Percentiles rank a stretch among this genome's conserved stretches.
Conservation (phyloP, 30 jellyfish, hydroid and myxozoan species). For the Turritopsis rubra region DNA sequence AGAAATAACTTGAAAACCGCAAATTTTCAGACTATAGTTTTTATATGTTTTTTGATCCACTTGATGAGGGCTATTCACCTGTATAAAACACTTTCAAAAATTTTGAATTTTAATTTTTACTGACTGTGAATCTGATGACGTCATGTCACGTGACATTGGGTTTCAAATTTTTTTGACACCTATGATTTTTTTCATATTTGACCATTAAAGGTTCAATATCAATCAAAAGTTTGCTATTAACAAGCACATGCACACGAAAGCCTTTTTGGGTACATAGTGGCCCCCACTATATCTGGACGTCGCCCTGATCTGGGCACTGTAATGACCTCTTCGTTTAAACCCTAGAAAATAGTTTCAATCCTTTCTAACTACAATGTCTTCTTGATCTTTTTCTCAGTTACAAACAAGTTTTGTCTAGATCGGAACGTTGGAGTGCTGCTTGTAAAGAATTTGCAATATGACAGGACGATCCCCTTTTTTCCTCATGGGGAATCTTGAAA, state of each 20-base stretch:
- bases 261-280: not conserved
- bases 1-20: not conserved
- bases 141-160: not conserved
- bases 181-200: not conserved
- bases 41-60: not conserved
- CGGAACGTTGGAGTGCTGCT: no score
- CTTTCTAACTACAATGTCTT: no score
- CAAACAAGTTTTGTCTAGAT: no score
- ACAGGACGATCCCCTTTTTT: no score
- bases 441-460: no score
- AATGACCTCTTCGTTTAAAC: no score
- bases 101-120: not conserved
- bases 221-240: not conserved
- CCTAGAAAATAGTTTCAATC: no score
- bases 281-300: not conserved
- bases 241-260: not conserved
- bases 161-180: not conserved
- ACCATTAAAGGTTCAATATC: not conserved
- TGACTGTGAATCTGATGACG: not conserved
- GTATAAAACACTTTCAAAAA: not conserved
- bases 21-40: not conserved
- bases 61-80: not conserved
- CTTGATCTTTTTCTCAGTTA: no score
- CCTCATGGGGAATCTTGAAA: no score
- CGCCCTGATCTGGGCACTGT: no score